A percentile compares a stretch with the other conserved stretches of the same genome.
These are phyloP conservation scores for Trichomalopsis sarcophagae DNA, from an alignment of 1,140 invertebrate genomes.

Conservation along the genomic window DNA sequence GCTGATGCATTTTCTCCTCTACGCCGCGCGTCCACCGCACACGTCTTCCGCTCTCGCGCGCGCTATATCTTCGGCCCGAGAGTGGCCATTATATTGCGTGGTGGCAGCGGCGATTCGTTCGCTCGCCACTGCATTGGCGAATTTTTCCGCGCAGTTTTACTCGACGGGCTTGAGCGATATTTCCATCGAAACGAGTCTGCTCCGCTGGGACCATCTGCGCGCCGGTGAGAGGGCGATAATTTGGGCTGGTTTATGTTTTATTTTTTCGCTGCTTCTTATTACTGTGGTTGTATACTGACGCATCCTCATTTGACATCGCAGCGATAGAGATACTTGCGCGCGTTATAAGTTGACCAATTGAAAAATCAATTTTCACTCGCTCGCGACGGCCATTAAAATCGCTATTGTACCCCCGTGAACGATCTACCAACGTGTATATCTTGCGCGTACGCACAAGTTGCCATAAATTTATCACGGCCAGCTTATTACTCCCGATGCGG, in stretches of 20 bases:
- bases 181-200: slow-evolving; percentile 41
- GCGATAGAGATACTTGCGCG: too few species aligned
- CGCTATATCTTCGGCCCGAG: background rate
- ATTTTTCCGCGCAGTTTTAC: slow-evolving; percentile 13
- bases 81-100: slow-evolving; percentile 38
- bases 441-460: background rate
- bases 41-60: background rate
- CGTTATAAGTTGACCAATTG: background rate
- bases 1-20: slow-evolving; percentile 63
- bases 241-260: background rate
- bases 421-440: background rate
- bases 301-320: too few species aligned
- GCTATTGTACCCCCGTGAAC: background rate
- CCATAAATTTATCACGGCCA: background rate
- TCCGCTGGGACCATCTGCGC: slow-evolving; percentile 33
- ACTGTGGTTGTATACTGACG: too few species aligned
- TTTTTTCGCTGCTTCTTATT: too few species aligned
- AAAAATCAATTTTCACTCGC: background rate
- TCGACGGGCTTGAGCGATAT: slow-evolving; percentile 19
- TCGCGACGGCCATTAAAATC: background rate
- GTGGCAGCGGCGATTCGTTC: slow-evolving; percentile 41
- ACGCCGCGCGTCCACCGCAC: slow-evolving; percentile 49
- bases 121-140: slow-evolving; percentile 16
- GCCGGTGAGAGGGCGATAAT: background rate
- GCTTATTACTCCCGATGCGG: slow-evolving; percentile 8